Conservation (phyloP, 2,113 vertebrate species). For the Oceanites oceanicus region DNA sequence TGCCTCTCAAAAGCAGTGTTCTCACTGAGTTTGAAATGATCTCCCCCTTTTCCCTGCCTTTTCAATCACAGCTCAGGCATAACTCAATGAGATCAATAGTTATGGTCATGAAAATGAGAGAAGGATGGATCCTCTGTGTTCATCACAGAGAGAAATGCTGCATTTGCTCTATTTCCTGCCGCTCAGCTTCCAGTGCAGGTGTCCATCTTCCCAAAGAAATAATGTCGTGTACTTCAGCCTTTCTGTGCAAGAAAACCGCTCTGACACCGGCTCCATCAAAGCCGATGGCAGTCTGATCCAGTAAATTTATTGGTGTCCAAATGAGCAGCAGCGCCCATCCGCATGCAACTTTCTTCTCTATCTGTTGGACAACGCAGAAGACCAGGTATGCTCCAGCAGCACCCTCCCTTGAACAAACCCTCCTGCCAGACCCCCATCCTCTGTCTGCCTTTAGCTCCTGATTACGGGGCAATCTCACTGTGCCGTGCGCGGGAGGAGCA, state of each 20-base stretch:
- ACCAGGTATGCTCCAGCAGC: background rate
- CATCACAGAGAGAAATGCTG: background rate
- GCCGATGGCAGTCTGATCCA: accelerated
- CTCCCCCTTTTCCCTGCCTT: background rate
- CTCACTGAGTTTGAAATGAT: background rate
- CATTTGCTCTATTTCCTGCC: background rate
- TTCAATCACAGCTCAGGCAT: background rate
- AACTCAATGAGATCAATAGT: background rate
- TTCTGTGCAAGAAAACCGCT: background rate
- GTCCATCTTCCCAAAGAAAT: background rate
- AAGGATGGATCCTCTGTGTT: background rate
- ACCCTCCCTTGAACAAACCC: background rate
- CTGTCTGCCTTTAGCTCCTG: background rate
- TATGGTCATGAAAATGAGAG: background rate
- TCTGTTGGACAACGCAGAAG: background rate
- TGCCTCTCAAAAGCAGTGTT: background rate
- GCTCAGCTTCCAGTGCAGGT: background rate
- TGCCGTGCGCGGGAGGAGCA: accelerated
- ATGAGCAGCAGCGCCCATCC: accelerated
- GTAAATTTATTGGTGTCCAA: background rate
- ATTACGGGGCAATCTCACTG: accelerated
- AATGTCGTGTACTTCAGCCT: background rate
- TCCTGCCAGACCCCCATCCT: background rate
- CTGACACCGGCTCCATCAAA: background rate
- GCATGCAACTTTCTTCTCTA: background rate